Conservation (phyloP, 2,797 vertebrate genomes). For the Danionella dracula region DNA sequence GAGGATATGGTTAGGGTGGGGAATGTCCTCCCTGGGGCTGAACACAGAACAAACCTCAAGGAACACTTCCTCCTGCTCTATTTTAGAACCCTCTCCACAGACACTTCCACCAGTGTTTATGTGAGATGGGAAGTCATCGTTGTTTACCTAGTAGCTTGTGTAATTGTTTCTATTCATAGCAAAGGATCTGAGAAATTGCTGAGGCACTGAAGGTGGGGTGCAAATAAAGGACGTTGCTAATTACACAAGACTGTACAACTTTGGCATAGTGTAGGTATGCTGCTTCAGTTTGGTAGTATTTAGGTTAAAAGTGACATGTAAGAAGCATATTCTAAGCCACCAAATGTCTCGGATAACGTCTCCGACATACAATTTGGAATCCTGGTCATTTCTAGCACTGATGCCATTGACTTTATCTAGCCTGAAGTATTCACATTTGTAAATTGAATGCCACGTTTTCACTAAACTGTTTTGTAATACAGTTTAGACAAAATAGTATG, state of each 20-base stretch:
- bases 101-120: slow-evolving; percentile 30
- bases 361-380: too few relatives aligned
- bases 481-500: too few relatives aligned
- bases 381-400: too few relatives aligned
- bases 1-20: slow-evolving; percentile 44
- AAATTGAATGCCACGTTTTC: too few relatives aligned
- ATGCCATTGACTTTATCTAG: too few relatives aligned
- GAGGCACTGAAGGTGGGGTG: not conserved
- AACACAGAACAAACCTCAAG: slow-evolving; percentile 38
- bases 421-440: too few relatives aligned
- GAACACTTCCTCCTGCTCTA: slow-evolving; percentile 42
- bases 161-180: slow-evolving; percentile 30
- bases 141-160: slow-evolving; percentile 42
- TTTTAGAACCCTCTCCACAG: slow-evolving; percentile 35
- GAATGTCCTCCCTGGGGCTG: slow-evolving; percentile 35
- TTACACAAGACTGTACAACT: slow-evolving; percentile 24
- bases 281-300: not conserved
- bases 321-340: too few relatives aligned
- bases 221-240: not conserved
- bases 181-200: slow-evolving; percentile 27
- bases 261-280: not conserved
- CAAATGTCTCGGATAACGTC: too few relatives aligned
- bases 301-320: too few relatives aligned
- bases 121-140: slow-evolving; percentile 40
- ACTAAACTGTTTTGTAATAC: too few relatives aligned